Evolutionary conservation across 2,888 invertebrate genomes (phyloP), one percentile per base, ranked within the genome.

Genomic region (Cheiracanthium punctorium): DNA sequence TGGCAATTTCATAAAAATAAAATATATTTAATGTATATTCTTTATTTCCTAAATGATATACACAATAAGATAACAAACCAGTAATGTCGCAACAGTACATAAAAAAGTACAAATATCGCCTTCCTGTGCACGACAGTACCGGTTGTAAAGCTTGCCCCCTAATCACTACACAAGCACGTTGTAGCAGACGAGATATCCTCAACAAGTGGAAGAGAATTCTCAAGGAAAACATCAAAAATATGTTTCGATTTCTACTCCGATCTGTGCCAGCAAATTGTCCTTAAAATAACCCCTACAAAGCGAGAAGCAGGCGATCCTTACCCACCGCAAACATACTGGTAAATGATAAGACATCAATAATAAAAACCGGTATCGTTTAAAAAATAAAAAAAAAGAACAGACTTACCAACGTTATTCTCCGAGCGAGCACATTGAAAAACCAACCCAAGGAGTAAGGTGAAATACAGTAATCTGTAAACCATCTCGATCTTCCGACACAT

Each of bases 341-440:
- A 24, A 5, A 24, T 17, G 20, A 58, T 58, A 58, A 58, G 4
- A 58, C 7, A 58, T 1, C 58, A 37, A 37, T 20, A 2, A 20
- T 58, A 58, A 58, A 7, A 71, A 65, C 71, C 82, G 71, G 82
- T 75, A 82, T 76, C 32, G 41, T 65, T 52, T 73, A 41, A n/a
- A n/a, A n/a, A n/a, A n/a, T n/a, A n/a, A n/a, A n/a, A n/a, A n/a
- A n/a, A n/a, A n/a, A n/a, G n/a, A 52, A 52, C 5, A 20, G 58
- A 79, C 84, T 85, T 33, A 85, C 84, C 84, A 52, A 85, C 84
- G 58, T 79, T 79, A 33, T 43, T 79, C 30, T 79, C 79, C 8
- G 58, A 24, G 17, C 33, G 52, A 30, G 52, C 84, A 24, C 52
- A 41, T 33, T 28, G 52, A 29, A 67, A 29, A 52, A 85, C 33